A percentile compares a stretch with the other conserved stretches of the same genome.
Conservation (phyloP, 2,888 invertebrate genomes). For the Netelia virgata region DNA sequence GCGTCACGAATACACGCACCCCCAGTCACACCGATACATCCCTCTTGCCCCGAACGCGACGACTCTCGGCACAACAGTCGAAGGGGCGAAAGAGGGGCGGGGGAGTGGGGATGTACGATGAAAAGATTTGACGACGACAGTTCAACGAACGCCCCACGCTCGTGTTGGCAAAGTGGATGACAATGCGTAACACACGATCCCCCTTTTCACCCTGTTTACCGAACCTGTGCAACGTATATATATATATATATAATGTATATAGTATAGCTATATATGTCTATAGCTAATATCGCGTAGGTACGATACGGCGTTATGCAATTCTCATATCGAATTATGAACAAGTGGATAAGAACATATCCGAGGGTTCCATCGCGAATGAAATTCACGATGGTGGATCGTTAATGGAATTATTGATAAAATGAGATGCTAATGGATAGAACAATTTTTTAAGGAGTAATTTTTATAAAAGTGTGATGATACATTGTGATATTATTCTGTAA, state of each 20-base stretch:
- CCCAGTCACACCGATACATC: neutral
- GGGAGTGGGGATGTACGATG: neutral
- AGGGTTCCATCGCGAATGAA: neutral
- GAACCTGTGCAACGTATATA: slow-evolving; percentile 21
- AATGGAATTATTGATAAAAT: neutral
- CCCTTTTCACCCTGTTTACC: slow-evolving; percentile 51
- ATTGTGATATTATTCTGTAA: too few relatives aligned
- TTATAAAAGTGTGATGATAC: too few relatives aligned
- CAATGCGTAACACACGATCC: slow-evolving; percentile 40
- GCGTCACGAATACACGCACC: slow-evolving; percentile 12
- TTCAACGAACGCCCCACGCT: slow-evolving; percentile 26
- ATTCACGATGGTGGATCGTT: neutral
- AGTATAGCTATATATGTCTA: neutral
- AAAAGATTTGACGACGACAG: slow-evolving; percentile 53
- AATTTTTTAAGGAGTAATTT: too few relatives aligned
- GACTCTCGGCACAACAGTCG: slow-evolving; percentile 27
- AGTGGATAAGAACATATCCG: neutral
- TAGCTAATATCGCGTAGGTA: neutral
- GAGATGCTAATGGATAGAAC: neutral
- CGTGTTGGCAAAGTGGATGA: slow-evolving; percentile 35
- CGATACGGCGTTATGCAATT: slow-evolving; percentile 15
- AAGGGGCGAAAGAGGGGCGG: neutral
- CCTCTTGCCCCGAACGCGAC: neutral
- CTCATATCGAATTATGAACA: slow-evolving; percentile 12
- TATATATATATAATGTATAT: neutral